Base-by-base conservation (phyloP, 2,888 invertebrate species). In the Lepidocyrtoides sp. region DNA sequence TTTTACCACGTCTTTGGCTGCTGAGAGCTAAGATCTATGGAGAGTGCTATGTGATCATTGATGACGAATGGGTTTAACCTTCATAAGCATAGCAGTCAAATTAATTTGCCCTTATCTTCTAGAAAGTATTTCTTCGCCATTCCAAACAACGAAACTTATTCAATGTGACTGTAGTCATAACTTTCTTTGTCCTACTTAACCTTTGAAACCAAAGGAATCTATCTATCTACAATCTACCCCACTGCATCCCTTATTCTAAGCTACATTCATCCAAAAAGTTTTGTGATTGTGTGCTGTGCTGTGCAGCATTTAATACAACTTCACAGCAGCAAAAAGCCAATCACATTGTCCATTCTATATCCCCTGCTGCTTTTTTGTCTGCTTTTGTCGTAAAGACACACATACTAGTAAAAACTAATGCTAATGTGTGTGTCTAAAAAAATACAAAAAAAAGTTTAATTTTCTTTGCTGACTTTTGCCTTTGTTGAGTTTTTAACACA, bases 301-400 rank as follows among this genome's bases (percentile, higher is more conserved):
- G 36, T 72, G 72, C 72, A 72, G 72, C 72, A 44, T 72, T 32
- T 57, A 79, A 54, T 20, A 32, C 36, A 2, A n/a, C 17, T 7
- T 1, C 8, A 23, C 72, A 23, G 17, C 66, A 4, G 17, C 36
- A 10, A 69, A n/a, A n/a, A n/a, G n/a, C n/a, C n/a, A n/a, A n/a
- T 36, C 36, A 29, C 36, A 79, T 41, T 79, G 54, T 79, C 79
- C 79, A 79, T 60, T 7, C n/a, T 14, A 48, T 72, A 57, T 32
- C 57, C 57, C 79, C 32, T 79, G 79, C 79, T 79, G 79, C 36
- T 54, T 79, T 79, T 57, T 79, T 79, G 79, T 79, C 54, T 54
- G 79, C 36, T 41, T 72, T 44, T 79, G 79, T 79, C 72, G 72
- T 72, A 44, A 72, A 72, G 72, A 44, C 79, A 79, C 51, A 79